Base-by-base conservation (phyloP, 2,113 vertebrate species). In the Platysternon megacephalum region DNA sequence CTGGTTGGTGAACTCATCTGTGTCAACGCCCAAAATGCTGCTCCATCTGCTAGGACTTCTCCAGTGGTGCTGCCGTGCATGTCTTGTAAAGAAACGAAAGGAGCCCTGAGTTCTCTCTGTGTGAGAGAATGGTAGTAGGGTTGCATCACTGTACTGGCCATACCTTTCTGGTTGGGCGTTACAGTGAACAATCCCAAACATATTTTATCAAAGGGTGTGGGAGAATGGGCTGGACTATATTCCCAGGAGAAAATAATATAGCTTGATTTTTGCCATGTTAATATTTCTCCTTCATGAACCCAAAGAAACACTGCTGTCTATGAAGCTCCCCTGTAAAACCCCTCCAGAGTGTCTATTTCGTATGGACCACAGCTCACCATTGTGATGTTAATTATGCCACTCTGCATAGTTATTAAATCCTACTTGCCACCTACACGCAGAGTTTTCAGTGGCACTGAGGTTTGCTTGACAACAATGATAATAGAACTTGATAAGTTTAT, bases 141-240 rank as follows among this genome's bases (percentile, higher is more conserved):
- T 42, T 26, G n/a, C 11, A 74, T 24, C 11, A 74, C 19, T 74
- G 39, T 42, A 74, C 9, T 65, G 32, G 61, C 61, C 39, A 44
- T 7, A 12, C 24, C 24, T 28, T 46, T 76, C 6, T 44, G 24
- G 22, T 28, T 76, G 74, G 11, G 26, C 24, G 2, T 46, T 26
- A 46, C 74, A 46, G 6, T 44, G 42, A 46, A 44, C 21, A 44
- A 44, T 76, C 8, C 65, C 19, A 61, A 61, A 28, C 12, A 42
- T 46, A 7, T 13, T 28, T 46, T 42, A 76, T 76, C 12, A 68
- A 76, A 76, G 72, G 22, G 11, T 22, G 10, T 44, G n/a, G 21
- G 68, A 13, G 72, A 76, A 76, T 42, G 22, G 79, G 42, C 58
- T 68, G 95, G 95, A 87, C 87, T 82, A 32, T 32, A 68, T 87